These are phyloP conservation scores for Ametastegia equiseti DNA, from an alignment of 2,888 invertebrate genomes.

Conservation along the genomic window DNA sequence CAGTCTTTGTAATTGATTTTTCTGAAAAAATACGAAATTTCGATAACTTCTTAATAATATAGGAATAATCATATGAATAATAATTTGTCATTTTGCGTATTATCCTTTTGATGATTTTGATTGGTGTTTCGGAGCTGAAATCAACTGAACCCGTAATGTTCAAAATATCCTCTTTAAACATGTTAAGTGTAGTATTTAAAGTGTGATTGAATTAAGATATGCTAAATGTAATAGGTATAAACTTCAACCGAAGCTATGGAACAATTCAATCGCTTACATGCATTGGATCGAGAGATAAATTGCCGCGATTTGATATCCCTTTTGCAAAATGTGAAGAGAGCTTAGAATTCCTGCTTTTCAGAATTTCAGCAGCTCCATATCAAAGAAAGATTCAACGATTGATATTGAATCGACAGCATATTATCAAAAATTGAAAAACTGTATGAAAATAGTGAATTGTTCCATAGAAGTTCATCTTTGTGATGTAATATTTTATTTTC, in stretches of 20 bases:
- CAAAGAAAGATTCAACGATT: background rate
- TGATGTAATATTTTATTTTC: slow-evolving; percentile 55
- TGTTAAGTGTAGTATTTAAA: slow-evolving; percentile 57
- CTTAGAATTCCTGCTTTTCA: background rate
- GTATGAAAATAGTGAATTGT: slow-evolving; percentile 26
- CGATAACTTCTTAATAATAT: slow-evolving; percentile 1
- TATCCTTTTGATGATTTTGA: slow-evolving; percentile 27
- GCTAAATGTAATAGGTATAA: slow-evolving; percentile 46
- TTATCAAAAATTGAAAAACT: background rate
- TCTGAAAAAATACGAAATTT: background rate
- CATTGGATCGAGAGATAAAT: background rate
- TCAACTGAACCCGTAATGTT: slow-evolving; percentile 57
- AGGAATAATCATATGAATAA: slow-evolving; percentile 3
- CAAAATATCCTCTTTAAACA: slow-evolving; percentile 58
- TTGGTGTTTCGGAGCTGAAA: slow-evolving; percentile 43
- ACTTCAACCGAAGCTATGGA: slow-evolving; percentile 22
- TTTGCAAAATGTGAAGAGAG: background rate
- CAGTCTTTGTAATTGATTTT: slow-evolving; percentile 15
- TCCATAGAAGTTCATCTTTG: slow-evolving; percentile 51
- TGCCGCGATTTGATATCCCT: background rate
- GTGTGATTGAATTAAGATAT: slow-evolving; percentile 54
- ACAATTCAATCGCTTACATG: slow-evolving; percentile 17
- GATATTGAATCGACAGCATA: background rate
- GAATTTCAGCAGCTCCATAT: background rate
- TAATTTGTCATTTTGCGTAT: slow-evolving; percentile 31